Base-by-base conservation (phyloP, 2,888 invertebrate genomes). In the Aspidapion aeneum region DNA sequence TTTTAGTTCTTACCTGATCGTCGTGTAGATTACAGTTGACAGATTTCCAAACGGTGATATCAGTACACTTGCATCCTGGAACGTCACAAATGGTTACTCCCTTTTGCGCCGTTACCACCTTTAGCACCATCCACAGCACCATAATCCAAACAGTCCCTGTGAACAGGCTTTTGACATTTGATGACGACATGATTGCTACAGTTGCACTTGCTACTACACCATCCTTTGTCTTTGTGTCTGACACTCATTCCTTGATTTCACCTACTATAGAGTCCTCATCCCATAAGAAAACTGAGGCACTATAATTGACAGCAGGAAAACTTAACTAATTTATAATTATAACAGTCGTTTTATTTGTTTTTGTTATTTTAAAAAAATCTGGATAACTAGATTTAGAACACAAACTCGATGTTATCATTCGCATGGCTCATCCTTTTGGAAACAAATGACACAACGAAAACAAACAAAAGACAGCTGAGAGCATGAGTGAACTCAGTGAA, bases 11-110 rank as follows among this genome's bases (percentile, higher is more conserved):
- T 83, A 87, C 89, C 86, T 87, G 84, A 74, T 83, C 80, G 63
- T 78, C 77, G 66, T 81, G 80, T 72, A 88, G 83, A 70, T 85
- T 83, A 78, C 89, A 90, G 80, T 87, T 87, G 74, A 89, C 82
- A 71, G 80, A 82, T 72, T 83, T 83, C 87, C 88, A 88, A 55
- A 85, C 84, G 21, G 82, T 81, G 59, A 82, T 83, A 58, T 83
- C 80, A 51, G 81, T 79, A 76, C 89, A 89, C 70, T 81, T 82
- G 80, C 89, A 89, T 71, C 82, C 86, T 63, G 79, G 76, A 78
- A 82, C 78, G 62, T 82, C 79, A 76, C 89, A 89, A 69, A 88
- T 79, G 62, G 82, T 82, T 62, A 70, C 70, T 55, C 69, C 71
- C 54, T 67, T 71, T 59, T 70, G 69, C 18, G 68, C 69, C 56